A percentile compares a stretch with the other conserved stretches of the same genome.
These are phyloP conservation scores for Anthopleura sola DNA, from an alignment of 64 coral and sea anemone genomes.

Conservation along the genomic window DNA sequence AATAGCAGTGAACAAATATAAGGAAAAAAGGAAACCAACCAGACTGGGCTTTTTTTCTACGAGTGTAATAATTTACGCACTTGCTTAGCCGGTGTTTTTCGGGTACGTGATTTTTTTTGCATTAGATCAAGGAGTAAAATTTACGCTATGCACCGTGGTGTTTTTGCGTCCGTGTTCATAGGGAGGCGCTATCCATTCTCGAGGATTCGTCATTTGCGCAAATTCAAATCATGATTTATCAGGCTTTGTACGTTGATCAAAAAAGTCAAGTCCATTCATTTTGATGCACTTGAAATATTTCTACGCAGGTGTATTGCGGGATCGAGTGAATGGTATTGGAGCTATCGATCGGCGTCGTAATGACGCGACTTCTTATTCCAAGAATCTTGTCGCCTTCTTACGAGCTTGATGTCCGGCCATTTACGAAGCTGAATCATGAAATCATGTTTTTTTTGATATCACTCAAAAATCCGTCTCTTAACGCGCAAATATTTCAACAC, in stretches of 20 bases:
- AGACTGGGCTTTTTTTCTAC: not conserved
- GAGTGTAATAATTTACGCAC: not conserved
- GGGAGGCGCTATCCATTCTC: not conserved
- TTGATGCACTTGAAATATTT: not conserved
- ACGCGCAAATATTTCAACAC: not conserved
- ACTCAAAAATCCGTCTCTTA: not conserved
- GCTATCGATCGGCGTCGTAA: not conserved
- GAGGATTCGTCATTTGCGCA: not conserved
- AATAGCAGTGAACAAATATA: not conserved
- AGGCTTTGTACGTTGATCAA: not conserved
- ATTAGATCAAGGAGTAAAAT: too few species aligned
- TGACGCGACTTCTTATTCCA: not conserved
- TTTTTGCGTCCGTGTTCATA: not conserved
- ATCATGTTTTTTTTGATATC: not conserved
- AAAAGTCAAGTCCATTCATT: too few species aligned
- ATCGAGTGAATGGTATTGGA: not conserved
- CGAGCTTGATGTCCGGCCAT: not conserved
- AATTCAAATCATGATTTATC: not conserved
- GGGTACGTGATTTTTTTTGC: too few species aligned
- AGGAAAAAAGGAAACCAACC: not conserved
- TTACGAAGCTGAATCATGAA: not conserved
- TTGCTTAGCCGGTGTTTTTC: too few species aligned
- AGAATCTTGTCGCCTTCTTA: not conserved
- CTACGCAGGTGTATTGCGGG: not conserved
- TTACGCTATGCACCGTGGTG: not conserved